Evolutionary conservation across 2,797 vertebrate genomes (phyloP), one percentile per base, ranked within the genome.

Genomic region (Myoxocephalus aenaeus): DNA sequence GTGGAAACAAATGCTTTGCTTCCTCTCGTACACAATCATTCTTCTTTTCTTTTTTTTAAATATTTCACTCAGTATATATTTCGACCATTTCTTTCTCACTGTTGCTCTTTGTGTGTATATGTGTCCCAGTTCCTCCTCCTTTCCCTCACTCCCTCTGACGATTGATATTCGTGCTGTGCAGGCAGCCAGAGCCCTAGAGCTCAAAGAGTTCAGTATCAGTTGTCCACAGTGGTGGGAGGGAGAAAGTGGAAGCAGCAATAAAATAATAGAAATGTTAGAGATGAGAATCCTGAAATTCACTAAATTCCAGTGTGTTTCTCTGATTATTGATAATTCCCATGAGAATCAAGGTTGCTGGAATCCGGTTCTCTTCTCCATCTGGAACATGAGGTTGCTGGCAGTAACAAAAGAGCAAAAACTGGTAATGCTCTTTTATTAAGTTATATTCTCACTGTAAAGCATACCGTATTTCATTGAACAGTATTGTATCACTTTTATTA

Each of bases 91-190:
- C 22, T 87, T 65, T 75, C 76, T 63, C 57, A 70, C 64, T 63
- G 75, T 73, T 74, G 51, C 70, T 74, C 34, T 70, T 34, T 80
- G 32, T 71, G 59, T 34, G 22, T 29, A 40, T 56, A 5, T 44
- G 7, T 38, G 50, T 48, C 17, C 11, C 38, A 75, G 70, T 86
- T 70, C 65, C 57, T 80, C 56, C 73, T 75, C 36, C 76, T 85
- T 75, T 86, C 77, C 81, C 77, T 75, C 34, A 4, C 73, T 89
- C 86, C 79, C 87, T 86, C 27, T 70, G 76, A 84, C 89, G 83
- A 89, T 91, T 92, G 83, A 80, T 83, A 91, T 92, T 91, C 79
- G 32, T 72, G 73, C 86, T 90, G 86, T 85, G 73, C 84, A 89
- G 79, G 61, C 75, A 85, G 83, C 78, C 75, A 57, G 71, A 88